A percentile compares a stretch with the other conserved stretches of the same genome.
Evolutionary conservation across 1,140 invertebrate genomes (phyloP).

Genomic region (Scylla paramamosain): DNA sequence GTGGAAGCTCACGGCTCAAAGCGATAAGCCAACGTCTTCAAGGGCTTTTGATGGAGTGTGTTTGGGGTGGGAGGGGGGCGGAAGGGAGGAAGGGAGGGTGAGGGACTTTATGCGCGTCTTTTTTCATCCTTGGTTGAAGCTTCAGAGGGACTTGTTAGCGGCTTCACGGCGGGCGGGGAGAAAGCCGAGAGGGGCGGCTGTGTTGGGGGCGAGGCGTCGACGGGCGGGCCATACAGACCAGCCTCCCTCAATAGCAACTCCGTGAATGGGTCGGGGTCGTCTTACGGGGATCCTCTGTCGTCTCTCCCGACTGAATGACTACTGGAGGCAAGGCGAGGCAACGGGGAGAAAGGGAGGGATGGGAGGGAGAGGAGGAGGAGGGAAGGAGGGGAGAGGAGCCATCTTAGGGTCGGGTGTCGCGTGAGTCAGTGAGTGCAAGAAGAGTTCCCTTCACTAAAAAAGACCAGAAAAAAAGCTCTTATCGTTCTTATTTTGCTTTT

Average conservation of each 20-base stretch:
- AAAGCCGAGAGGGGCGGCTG: not conserved
- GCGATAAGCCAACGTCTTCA: conserved; percentile 8
- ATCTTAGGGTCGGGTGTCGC: not conserved
- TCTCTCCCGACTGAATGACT: conserved; percentile 55
- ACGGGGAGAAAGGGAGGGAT: not conserved
- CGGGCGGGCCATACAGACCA: conserved; percentile 25
- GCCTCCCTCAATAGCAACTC: conserved; percentile 50
- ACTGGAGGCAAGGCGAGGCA: conserved; percentile 33
- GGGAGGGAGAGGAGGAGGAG: not conserved
- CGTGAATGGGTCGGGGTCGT: conserved; percentile 59
- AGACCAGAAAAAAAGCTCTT: not conserved
- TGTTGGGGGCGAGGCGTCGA: conserved; percentile 16
- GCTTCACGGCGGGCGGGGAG: conserved; percentile 2
- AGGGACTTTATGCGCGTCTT: not conserved
- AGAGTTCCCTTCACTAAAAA: not conserved
- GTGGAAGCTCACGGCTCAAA: not conserved
- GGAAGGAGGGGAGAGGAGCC: not conserved
- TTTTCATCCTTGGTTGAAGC: conserved; percentile 12
- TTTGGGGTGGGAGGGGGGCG: not conserved
- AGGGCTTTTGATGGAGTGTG: not conserved
- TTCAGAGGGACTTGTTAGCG: conserved; percentile 13
- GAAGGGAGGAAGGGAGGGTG: too few species aligned
- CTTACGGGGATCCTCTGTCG: conserved; percentile 53
- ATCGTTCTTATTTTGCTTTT: not conserved
- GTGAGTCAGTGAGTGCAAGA: not conserved